Conservation (phyloP, 2,888 invertebrate species). For the Brachycybe producta region DNA sequence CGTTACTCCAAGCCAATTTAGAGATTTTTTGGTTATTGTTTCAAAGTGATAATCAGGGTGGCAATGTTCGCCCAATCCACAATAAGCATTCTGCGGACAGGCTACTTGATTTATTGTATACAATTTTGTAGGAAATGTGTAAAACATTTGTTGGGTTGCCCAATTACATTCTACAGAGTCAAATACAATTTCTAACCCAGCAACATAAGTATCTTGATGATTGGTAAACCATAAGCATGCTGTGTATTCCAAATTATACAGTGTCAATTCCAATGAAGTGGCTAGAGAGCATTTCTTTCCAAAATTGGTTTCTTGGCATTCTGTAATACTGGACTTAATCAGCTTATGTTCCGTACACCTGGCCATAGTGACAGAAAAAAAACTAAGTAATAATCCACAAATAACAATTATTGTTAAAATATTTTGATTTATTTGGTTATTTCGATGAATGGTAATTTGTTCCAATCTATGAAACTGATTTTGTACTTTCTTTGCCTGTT, state of each 20-base stretch:
- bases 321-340: not conserved
- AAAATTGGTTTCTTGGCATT: not conserved
- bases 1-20: not conserved
- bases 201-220: not conserved
- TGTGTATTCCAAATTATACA: not conserved
- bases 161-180: not conserved
- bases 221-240: not conserved
- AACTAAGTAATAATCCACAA: too few species aligned
- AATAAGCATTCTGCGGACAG: not conserved
- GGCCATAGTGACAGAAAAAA: not conserved
- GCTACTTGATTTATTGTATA: not conserved
- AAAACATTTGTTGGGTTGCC: not conserved
- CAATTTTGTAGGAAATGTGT: not conserved
- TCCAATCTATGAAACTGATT: not conserved
- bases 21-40: not conserved
- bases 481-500: not conserved
- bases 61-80: not conserved
- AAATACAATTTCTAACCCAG: not conserved
- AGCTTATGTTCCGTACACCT: not conserved
- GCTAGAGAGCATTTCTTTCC: not conserved
- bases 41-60: not conserved
- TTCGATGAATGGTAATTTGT: too few species aligned
- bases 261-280: too few species aligned
- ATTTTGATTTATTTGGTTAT: too few species aligned
- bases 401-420: too few species aligned